These are phyloP conservation scores for Hirtodrosophila histrioides DNA, from an alignment of 2,888 invertebrate genomes.

Conservation along the genomic window DNA sequence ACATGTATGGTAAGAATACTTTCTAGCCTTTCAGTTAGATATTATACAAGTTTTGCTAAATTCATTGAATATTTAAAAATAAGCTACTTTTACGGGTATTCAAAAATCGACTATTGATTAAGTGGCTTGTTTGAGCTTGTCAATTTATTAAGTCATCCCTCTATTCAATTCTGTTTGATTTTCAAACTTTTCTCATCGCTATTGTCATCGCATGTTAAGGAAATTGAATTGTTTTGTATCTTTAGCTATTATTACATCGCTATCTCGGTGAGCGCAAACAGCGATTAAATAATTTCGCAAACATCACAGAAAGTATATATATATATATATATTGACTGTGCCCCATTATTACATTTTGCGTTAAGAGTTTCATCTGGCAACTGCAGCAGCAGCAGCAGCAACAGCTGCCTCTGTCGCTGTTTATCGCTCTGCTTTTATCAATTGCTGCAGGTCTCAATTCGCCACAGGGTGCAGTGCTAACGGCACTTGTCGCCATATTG, in stretches of 20 bases:
- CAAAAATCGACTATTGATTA: too few relatives aligned
- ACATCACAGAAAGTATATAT: neutral
- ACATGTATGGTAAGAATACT: too few relatives aligned
- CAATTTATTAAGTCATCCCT: too few relatives aligned
- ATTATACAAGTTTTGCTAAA: too few relatives aligned
- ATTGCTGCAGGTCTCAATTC: constrained; percentile 31
- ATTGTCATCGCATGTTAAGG: neutral
- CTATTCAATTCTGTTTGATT: neutral
- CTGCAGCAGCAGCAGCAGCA: neutral
- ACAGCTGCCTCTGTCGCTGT: neutral
- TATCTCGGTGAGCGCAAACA: neutral
- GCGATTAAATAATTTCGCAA: constrained; percentile 11
- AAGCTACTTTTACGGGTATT: too few relatives aligned
- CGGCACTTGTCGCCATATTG: constrained; percentile 60
- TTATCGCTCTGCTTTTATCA: constrained; percentile 5
- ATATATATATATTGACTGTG: neutral
- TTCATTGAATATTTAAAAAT: too few relatives aligned
- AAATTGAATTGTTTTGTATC: constrained; percentile 10
- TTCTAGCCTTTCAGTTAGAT: too few relatives aligned
- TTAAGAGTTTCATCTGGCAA: neutral
- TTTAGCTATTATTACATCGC: constrained; percentile 2
- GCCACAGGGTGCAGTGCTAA: constrained; percentile 35
- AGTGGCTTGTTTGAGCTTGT: too few relatives aligned
- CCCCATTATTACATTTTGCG: neutral
- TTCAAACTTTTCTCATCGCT: constrained; percentile 18